These are phyloP conservation scores for Megalopta genalis DNA, from an alignment of 1,140 invertebrate genomes.

Conservation along the genomic window DNA sequence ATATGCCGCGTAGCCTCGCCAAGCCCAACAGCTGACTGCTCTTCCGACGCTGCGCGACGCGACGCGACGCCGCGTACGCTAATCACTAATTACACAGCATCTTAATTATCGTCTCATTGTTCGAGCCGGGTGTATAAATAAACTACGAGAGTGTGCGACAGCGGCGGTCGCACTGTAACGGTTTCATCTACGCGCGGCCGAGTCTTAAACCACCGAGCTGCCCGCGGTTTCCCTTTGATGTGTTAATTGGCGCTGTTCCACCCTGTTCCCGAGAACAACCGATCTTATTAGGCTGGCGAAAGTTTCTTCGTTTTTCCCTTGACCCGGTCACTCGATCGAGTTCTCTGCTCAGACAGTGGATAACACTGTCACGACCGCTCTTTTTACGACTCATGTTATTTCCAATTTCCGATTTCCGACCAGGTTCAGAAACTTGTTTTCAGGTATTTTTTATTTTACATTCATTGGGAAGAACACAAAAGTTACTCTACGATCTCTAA, in stretches of 20 bases:
- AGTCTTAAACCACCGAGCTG: background rate
- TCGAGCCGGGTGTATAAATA: constrained; percentile 57
- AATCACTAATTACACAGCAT: constrained; percentile 68
- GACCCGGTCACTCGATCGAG: too few species aligned
- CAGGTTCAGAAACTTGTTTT: too few species aligned
- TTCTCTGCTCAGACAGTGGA: too few species aligned
- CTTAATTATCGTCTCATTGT: constrained; percentile 68
- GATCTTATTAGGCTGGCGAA: background rate
- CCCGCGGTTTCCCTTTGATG: background rate
- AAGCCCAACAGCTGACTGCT: constrained; percentile 42
- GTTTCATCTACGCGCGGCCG: constrained; percentile 21
- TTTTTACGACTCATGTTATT: too few species aligned
- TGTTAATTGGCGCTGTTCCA: background rate
- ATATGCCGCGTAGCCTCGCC: constrained; percentile 40
- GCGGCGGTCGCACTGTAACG: background rate
- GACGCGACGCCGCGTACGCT: constrained; percentile 47
- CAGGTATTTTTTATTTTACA: too few species aligned
- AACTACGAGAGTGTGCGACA: constrained; percentile 8
- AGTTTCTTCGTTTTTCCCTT: too few species aligned
- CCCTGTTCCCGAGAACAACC: background rate
- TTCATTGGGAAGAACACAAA: too few species aligned
- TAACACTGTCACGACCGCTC: too few species aligned
- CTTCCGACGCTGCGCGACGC: constrained; percentile 38
- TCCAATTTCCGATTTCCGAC: too few species aligned
- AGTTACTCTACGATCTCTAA: too few species aligned